Percentiles rank a stretch among this genome's conserved stretches.
phyloP scores from a whole-genome alignment of 2,888 invertebrate species.

The Allygus modestus region DNA sequence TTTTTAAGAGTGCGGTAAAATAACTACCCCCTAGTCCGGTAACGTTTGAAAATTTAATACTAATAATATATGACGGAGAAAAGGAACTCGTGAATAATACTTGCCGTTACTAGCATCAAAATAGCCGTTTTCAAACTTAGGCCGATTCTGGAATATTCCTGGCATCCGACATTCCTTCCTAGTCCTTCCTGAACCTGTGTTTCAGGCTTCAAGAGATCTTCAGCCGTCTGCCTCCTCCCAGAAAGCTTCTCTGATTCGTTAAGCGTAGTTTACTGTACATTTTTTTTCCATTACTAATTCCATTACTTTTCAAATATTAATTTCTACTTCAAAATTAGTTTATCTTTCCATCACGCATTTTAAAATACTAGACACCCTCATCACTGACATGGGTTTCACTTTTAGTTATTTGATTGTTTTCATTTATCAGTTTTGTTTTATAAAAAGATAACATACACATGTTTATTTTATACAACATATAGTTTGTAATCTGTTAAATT shows the following conservation, averaged over 20 bases:
- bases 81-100: background rate
- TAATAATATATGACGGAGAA: background rate
- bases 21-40: background rate
- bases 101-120: background rate
- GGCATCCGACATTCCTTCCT: background rate
- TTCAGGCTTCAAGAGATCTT: slow-evolving; percentile 51
- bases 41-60: background rate
- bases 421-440: too few species aligned
- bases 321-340: too few species aligned
- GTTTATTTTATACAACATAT: too few species aligned
- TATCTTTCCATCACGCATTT: too few species aligned
- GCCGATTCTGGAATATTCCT: background rate
- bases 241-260: background rate
- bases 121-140: background rate
- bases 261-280: background rate
- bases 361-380: too few species aligned
- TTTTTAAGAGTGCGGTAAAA: background rate
- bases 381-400: too few species aligned
- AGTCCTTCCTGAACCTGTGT: slow-evolving; percentile 31
- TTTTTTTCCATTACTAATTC: too few species aligned
- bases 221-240: background rate
- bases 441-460: too few species aligned
- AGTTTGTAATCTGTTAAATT: too few species aligned
- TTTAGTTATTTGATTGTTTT: too few species aligned
- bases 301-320: too few species aligned